These are phyloP conservation scores for Biston stratarius DNA, from an alignment of 2,888 invertebrate species.

Conservation along the genomic window DNA sequence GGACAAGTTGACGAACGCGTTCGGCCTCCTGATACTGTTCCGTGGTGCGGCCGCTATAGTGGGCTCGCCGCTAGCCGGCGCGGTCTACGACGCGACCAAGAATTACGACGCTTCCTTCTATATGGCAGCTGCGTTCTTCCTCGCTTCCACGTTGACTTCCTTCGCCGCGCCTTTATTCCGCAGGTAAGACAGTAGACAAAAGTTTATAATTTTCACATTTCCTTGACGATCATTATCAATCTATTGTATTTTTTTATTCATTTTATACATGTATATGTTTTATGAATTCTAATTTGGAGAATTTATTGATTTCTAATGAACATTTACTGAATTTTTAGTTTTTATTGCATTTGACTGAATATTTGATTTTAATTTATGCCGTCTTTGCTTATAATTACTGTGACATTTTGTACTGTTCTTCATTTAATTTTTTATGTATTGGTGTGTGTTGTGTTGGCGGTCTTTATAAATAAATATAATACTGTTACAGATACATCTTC, in stretches of 20 bases:
- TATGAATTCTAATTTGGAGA: no score
- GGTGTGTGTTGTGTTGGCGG: no score
- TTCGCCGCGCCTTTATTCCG: conserved; percentile 92
- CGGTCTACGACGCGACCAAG: conserved; percentile 94
- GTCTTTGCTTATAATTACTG: no score
- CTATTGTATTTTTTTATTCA: neutral
- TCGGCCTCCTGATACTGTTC: conserved; percentile 97
- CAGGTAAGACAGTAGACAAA: conserved; percentile 57
- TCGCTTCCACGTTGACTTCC: conserved; percentile 93
- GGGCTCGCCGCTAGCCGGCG: conserved; percentile 94
- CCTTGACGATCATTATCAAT: neutral
- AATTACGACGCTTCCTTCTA: conserved; percentile 96
- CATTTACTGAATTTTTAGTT: no score
- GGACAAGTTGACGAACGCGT: conserved; percentile 98
- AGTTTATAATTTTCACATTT: neutral
- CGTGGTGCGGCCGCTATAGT: conserved; percentile 97
- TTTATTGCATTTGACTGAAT: no score
- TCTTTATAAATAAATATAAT: no score
- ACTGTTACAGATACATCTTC: no score
- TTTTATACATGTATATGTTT: no score
- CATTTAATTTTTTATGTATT: no score
- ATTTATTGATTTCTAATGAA: no score
- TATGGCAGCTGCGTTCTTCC: conserved; percentile 96
- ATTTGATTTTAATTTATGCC: no score
- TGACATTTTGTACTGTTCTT: no score